Base-by-base conservation (phyloP, 2,113 vertebrate genomes). In the Marmota monax region DNA sequence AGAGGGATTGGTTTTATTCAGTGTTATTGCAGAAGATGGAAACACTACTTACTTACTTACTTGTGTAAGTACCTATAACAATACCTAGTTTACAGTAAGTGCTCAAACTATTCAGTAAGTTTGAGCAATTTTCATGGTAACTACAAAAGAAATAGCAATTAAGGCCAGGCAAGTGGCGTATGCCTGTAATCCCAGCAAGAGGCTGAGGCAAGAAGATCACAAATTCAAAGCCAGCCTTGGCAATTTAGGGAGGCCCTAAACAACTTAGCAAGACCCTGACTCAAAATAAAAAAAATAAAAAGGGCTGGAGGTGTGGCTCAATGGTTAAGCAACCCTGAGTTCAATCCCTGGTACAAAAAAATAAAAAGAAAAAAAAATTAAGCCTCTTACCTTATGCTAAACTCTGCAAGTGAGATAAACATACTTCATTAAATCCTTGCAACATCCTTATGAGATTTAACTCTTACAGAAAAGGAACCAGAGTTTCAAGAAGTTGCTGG, bases 391-490 rank as follows among this genome's bases (percentile, higher is more conserved):
- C 77, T 65, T 23, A 82, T 45, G 77, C 34, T 88, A 95, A 96
- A 76, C 13, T 27, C 61, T 84, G 27, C 56, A 63, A 61, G 0
- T 42, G 45, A 88, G 18, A 77, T 20, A 1, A 76, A 34, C 69
- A 63, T 27, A 63, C 22, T 77, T 88, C 29, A 77, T 73, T 83
- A 94, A 88, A 93, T 51, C 6, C 63, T 61, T 58, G 27, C 14
- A 83, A 58, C 22, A 34, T 29, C 34, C 16, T 0, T 58, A 58
- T 34, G 22, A 67, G 48, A 87, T 63, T 84, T 42, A 91, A 56
- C 27, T 79, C 39, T 51, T 51, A 84, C 27, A 84, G 77, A 78
- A 94, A 94, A 76, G 48, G 56, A 97, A 67, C 25, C 32, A 85
- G 63, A 34, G 20, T 88, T 94, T 74, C 70, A 45, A 45, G 48